A percentile compares a stretch with the other conserved stretches of the same genome.
phyloP scores from a whole-genome alignment of 1,140 invertebrate species.

The Pomacea maculata region DNA sequence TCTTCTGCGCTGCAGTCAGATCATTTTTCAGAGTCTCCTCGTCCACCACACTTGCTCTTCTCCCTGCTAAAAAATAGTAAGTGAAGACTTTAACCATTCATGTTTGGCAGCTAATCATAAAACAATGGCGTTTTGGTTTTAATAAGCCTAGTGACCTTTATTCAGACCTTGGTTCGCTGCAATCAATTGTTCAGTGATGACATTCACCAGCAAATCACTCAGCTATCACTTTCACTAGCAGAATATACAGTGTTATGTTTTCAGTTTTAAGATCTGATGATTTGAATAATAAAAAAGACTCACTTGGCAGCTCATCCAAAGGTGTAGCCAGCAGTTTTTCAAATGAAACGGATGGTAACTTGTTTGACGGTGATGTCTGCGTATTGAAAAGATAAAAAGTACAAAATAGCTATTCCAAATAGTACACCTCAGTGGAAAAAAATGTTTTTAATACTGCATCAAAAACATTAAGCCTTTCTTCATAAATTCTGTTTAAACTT shows the following conservation, averaged over 20 bases:
- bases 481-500: too few relatives aligned
- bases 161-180: too few relatives aligned
- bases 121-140: too few relatives aligned
- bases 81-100: neutral
- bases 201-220: too few relatives aligned
- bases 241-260: conserved; percentile 6
- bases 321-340: conserved; percentile 57
- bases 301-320: conserved; percentile 44
- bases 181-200: too few relatives aligned
- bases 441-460: too few relatives aligned
- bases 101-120: neutral
- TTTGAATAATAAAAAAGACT: conserved; percentile 12
- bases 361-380: conserved; percentile 17
- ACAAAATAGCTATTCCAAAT: neutral
- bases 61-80: neutral
- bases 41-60: conserved; percentile 22
- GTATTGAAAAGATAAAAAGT: conserved; percentile 11
- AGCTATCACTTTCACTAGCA: neutral
- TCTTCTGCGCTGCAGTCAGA: conserved; percentile 51
- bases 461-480: too few relatives aligned
- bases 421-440: too few relatives aligned
- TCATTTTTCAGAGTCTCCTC: conserved; percentile 48
- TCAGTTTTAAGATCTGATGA: neutral
- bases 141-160: too few relatives aligned
- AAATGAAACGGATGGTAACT: conserved; percentile 46